Evolutionary conservation across 2,113 vertebrate genomes (phyloP), one percentile per base, ranked within the genome.

Genomic region (Xyrauchen texanus): DNA sequence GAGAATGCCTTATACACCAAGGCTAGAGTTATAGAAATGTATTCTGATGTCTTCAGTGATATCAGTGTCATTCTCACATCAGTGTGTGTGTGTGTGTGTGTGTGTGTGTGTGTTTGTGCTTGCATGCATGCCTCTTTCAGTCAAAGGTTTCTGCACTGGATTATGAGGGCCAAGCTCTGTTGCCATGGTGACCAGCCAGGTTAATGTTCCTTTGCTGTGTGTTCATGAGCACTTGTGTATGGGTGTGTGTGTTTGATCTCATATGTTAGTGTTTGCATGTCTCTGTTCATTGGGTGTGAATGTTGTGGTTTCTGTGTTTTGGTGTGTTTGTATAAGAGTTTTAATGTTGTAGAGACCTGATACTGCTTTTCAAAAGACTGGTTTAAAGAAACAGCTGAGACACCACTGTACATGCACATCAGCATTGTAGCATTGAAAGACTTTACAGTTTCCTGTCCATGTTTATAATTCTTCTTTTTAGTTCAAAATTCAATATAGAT

Each of bases 131-230:
- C 21, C 13, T 79, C 70, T 69, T 71, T 79, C 69, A 82, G 69
- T 79, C 76, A 76, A 69, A 79, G 81, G 81, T 79, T 72, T 63
- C 21, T 44, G 66, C 64, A 72, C 68, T 83, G 71, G 81, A 83
- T 79, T 83, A 70, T 79, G 60, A 75, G 77, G 77, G 65, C 71
- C 70, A 75, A 68, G 75, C 81, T 67, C 77, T 83, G 81, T 83
- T 83, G 81, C 77, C 71, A 83, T 83, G 77, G 81, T 75, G 81
- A 83, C 81, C 55, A 58, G 77, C 65, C 71, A 76, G 81, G 77
- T 83, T 83, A 82, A 82, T 69, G 45, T 66, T 79, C 64, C 77
- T 75, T 75, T 55, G 12, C 76, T 46, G 21, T 74, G 45, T 58
- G 51, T 76, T 66, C 51, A 53, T 55, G 66, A 53, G 73, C 21